Conservation (phyloP, 2,888 invertebrate genomes). For the Spisula solida region DNA sequence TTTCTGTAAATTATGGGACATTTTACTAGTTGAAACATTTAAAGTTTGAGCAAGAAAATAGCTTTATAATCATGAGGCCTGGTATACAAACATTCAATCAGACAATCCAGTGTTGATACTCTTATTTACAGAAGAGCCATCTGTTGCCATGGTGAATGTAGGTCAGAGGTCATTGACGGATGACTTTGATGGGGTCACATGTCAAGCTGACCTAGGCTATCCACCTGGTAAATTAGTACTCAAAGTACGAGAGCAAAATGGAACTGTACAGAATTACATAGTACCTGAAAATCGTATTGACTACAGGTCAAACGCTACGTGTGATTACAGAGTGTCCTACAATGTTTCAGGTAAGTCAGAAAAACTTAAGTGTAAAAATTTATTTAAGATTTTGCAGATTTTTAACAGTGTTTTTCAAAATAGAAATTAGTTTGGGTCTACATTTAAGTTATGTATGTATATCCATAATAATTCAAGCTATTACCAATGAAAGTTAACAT, state of each 20-base stretch:
- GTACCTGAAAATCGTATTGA: conserved; percentile 8
- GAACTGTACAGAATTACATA: not conserved
- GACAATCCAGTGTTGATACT: not conserved
- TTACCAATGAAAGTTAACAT: no score
- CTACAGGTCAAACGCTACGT: not conserved
- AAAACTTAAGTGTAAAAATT: no score
- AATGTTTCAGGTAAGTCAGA: conserved; percentile 18
- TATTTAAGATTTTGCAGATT: no score
- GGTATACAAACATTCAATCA: no score
- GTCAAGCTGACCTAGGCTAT: conserved; percentile 37
- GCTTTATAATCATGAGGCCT: no score
- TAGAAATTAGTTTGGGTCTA: no score
- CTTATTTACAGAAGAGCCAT: not conserved
- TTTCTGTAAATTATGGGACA: no score
- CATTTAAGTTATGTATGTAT: no score
- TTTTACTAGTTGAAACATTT: no score
- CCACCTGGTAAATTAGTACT: conserved; percentile 25
- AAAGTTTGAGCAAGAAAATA: no score
- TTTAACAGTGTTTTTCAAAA: no score
- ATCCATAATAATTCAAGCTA: no score
- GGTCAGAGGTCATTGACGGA: not conserved
- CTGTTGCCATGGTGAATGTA: not conserved
- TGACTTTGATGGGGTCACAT: conserved; percentile 15
- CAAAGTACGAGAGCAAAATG: not conserved
- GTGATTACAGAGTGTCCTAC: not conserved